These are phyloP conservation scores for Brachionus asplanchnoidis DNA, from an alignment of 1,140 invertebrate species.

Conservation along the genomic window DNA sequence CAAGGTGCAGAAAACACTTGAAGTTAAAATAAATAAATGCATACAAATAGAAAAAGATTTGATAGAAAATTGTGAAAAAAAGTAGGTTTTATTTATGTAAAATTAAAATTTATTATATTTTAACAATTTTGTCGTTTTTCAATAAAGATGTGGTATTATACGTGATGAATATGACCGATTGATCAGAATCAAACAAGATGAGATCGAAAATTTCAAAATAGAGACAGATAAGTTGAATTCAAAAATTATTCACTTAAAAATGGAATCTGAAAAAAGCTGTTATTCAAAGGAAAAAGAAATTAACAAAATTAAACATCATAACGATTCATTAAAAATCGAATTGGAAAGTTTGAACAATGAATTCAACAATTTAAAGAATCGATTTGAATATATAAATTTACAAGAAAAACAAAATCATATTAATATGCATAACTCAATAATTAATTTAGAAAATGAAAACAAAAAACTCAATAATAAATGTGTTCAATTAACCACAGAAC, in stretches of 20 bases:
- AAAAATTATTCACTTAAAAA: background rate
- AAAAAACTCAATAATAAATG: constrained; percentile 1
- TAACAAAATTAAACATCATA: background rate
- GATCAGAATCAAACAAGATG: background rate
- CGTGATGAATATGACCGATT: constrained; percentile 5
- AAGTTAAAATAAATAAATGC: background rate
- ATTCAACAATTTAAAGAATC: background rate
- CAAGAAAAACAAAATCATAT: background rate
- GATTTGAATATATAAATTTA: background rate
- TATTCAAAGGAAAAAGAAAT: background rate
- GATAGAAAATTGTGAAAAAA: background rate
- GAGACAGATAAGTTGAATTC: background rate
- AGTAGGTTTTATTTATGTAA: background rate
- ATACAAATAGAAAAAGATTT: background rate
- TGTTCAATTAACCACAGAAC: background rate
- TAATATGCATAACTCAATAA: background rate
- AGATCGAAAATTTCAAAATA: background rate
- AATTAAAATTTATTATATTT: background rate
- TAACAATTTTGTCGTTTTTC: background rate
- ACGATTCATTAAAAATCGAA: background rate
- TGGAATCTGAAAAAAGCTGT: background rate
- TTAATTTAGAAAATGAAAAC: constrained; percentile 3
- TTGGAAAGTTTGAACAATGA: background rate
- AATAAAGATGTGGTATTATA: background rate
- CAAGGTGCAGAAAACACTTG: background rate